Percentiles rank a stretch among this genome's conserved stretches.
Evolutionary conservation across 2,113 vertebrate genomes (phyloP).

Genomic region (Thymallus thymallus): DNA sequence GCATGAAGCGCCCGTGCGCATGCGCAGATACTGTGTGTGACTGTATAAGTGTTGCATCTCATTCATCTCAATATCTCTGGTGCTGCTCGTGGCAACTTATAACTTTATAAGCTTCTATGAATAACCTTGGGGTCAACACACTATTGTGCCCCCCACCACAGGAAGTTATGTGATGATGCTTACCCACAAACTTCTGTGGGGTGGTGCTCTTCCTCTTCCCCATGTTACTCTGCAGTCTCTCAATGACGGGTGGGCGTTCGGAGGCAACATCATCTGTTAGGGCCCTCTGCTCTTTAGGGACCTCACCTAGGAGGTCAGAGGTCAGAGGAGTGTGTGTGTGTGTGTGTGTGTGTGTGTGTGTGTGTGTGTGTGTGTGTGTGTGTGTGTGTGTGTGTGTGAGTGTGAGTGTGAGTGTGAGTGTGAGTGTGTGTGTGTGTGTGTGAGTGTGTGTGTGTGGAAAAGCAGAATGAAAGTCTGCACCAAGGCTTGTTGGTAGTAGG

Average conservation of each 20-base stretch:
- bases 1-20: too few species aligned
- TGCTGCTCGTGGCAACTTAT: background rate
- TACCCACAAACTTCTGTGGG: slow-evolving; percentile 99
- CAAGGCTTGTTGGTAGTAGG: background rate
- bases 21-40: too few species aligned
- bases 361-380: too few species aligned
- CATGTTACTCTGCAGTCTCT: slow-evolving; percentile 91
- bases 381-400: too few species aligned
- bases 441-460: too few species aligned
- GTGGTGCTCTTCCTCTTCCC: slow-evolving; percentile 99
- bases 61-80: too few species aligned
- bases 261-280: slow-evolving; percentile 86
- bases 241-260: slow-evolving; percentile 95
- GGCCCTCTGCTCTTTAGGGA: slow-evolving; percentile 85
- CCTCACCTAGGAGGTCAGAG: slow-evolving; percentile 72
- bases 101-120: background rate
- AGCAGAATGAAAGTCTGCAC: background rate
- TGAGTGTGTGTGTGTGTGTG: background rate
- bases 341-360: background rate
- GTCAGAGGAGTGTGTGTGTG: background rate
- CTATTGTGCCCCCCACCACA: background rate
- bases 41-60: too few species aligned
- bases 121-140: background rate
- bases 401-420: background rate
- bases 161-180: slow-evolving; percentile 46